Conservation (phyloP, 2,888 invertebrate genomes). For the Smittia aterrima region DNA sequence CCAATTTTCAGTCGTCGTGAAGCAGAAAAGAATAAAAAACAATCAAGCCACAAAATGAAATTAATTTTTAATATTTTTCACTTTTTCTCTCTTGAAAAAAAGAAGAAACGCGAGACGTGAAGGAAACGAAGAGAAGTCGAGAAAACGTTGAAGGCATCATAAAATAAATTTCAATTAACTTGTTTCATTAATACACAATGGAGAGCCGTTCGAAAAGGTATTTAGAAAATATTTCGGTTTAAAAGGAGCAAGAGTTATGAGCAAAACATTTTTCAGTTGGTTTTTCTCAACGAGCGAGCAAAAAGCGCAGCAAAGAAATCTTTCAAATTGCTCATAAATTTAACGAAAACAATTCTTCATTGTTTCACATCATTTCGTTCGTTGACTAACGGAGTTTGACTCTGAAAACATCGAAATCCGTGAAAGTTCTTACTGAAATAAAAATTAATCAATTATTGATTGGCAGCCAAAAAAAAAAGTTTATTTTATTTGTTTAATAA, state of each 20-base stretch:
- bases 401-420: background rate
- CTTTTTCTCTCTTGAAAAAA: background rate
- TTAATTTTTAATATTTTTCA: slow-evolving; percentile 36
- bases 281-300: background rate
- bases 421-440: slow-evolving; percentile 2
- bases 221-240: background rate
- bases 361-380: background rate
- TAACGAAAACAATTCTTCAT: background rate
- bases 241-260: no score
- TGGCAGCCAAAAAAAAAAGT: slow-evolving; percentile 19
- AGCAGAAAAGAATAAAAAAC: slow-evolving; percentile 24
- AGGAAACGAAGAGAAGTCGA: slow-evolving; percentile 1
- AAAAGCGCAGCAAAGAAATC: slow-evolving; percentile 10
- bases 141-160: slow-evolving; percentile 34
- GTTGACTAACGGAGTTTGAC: background rate
- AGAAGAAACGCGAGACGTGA: background rate
- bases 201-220: background rate
- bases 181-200: slow-evolving; percentile 27
- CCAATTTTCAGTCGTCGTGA: slow-evolving; percentile 29
- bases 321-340: slow-evolving; percentile 6
- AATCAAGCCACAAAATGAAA: slow-evolving; percentile 40
- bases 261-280: background rate
- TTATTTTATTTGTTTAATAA: background rate
- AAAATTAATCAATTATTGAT: slow-evolving; percentile 34
- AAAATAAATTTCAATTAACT: slow-evolving; percentile 40